Evolutionary conservation across 2,797 vertebrate genomes (phyloP).

Genomic region (Cynodonichthys magdalenae): DNA sequence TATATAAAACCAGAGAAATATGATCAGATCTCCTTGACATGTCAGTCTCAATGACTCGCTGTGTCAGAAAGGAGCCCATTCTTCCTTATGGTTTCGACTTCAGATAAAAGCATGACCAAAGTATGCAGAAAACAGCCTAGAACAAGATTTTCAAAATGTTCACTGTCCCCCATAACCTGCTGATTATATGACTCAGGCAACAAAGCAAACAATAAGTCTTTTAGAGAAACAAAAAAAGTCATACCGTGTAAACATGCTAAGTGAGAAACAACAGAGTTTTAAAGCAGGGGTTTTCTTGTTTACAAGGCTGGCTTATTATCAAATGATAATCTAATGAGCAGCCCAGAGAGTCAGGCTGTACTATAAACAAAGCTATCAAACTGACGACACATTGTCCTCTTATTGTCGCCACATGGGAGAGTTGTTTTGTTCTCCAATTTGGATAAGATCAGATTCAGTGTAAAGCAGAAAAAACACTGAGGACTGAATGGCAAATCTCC

Average conservation of each 20-base stretch:
- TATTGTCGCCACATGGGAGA: slow-evolving; percentile 17
- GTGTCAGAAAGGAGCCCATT: no score
- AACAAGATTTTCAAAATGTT: slow-evolving; percentile 40
- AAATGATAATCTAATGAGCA: slow-evolving; percentile 28
- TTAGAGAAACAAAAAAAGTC: slow-evolving; percentile 14
- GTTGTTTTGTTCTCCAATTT: neutral
- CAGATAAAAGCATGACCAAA: slow-evolving; percentile 6
- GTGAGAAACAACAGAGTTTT: slow-evolving; percentile 10
- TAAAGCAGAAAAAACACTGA: slow-evolving; percentile 4
- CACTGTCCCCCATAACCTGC: slow-evolving; percentile 33
- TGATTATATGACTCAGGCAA: slow-evolving; percentile 48
- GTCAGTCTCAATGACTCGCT: no score
- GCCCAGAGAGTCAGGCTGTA: slow-evolving; percentile 19
- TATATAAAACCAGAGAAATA: no score
- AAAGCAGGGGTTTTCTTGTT: slow-evolving; percentile 36
- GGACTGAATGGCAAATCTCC: neutral
- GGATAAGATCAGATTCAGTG: slow-evolving; percentile 23
- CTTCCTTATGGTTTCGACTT: slow-evolving; percentile 8
- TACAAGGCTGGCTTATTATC: slow-evolving; percentile 19
- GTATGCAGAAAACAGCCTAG: slow-evolving; percentile 22
- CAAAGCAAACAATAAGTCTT: slow-evolving; percentile 38
- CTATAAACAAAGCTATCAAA: slow-evolving; percentile 40
- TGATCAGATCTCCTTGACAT: no score
- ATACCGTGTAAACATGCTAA: slow-evolving; percentile 3
- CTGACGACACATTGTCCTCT: slow-evolving; percentile 22